Conservation (phyloP, 2,797 vertebrate species). For the Sebastiscus albofasciatus region DNA sequence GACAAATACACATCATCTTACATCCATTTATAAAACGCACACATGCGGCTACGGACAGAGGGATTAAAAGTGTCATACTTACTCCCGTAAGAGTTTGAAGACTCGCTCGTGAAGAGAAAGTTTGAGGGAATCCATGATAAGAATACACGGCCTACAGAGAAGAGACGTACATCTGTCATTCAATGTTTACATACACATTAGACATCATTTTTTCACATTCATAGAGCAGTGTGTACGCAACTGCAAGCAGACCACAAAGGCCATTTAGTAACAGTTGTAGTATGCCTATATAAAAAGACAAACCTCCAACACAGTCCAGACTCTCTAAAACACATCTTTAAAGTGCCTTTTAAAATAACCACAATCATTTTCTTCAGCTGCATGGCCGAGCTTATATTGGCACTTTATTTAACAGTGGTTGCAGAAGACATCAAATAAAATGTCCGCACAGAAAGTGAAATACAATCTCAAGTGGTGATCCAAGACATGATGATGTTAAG, state of each 20-base stretch:
- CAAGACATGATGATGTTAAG: not conserved
- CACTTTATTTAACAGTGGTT: no score
- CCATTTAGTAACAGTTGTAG: not conserved
- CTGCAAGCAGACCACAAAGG: not conserved
- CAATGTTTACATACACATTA: not conserved
- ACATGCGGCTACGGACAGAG: not conserved
- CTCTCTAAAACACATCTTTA: not conserved
- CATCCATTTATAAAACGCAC: not conserved
- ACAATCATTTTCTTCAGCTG: not conserved
- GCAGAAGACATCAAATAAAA: no score
- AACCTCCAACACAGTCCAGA: not conserved
- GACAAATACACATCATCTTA: constrained; percentile 21
- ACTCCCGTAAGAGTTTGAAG: constrained; percentile 94
- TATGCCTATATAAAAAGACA: not conserved
- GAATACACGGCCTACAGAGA: constrained; percentile 92
- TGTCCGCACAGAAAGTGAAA: no score
- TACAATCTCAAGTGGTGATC: no score
- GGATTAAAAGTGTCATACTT: constrained; percentile 74
- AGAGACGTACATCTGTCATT: not conserved
- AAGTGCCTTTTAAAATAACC: no score
- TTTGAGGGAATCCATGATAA: constrained; percentile 96
- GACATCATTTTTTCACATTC: not conserved
- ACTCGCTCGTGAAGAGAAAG: constrained; percentile 89
- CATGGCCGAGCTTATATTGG: no score
- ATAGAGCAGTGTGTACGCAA: not conserved